These are phyloP conservation scores for Neolamprologus modestus DNA, from an alignment of 2,113 vertebrate genomes.

Conservation along the genomic window DNA sequence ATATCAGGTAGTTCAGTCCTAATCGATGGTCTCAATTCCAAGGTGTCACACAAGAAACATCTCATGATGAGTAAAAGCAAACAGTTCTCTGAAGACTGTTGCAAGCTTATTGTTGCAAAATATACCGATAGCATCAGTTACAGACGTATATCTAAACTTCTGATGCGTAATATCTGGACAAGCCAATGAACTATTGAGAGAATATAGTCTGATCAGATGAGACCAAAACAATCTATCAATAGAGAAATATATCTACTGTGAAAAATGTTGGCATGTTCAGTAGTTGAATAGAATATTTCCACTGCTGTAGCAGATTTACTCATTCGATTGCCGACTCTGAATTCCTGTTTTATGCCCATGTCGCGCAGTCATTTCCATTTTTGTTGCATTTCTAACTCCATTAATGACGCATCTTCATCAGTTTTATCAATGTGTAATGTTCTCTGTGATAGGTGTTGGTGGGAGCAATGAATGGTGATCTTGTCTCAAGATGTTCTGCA, in stretches of 20 bases:
- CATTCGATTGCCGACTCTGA: too few species aligned
- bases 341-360: background rate
- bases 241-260: background rate
- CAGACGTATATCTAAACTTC: background rate
- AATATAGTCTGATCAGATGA: background rate
- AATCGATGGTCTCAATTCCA: background rate
- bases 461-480: rapidly evolving
- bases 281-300: background rate
- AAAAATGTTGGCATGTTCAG: background rate
- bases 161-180: background rate
- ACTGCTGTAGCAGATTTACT: background rate
- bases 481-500: background rate
- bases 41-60: background rate
- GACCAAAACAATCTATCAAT: background rate
- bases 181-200: background rate
- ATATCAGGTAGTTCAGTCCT: background rate
- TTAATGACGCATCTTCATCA: background rate
- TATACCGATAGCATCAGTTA: background rate
- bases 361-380: background rate
- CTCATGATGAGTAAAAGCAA: background rate
- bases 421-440: background rate
- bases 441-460: background rate
- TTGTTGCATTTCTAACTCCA: background rate
- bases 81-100: background rate
- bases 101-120: background rate